These are phyloP conservation scores for Sphinx pinastri DNA, from an alignment of 2,888 invertebrate species.

Conservation along the genomic window DNA sequence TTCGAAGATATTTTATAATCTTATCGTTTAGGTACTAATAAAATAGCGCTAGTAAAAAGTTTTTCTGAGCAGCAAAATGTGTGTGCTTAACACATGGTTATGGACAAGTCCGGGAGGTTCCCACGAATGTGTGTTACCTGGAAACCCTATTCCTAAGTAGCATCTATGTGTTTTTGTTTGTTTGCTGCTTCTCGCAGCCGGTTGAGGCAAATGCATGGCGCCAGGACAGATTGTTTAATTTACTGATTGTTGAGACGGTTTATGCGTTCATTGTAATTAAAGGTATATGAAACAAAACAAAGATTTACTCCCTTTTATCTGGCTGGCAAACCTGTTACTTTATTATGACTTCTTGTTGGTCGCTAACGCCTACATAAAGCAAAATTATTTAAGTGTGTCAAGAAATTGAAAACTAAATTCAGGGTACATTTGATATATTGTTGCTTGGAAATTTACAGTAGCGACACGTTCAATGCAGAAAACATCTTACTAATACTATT, in stretches of 20 bases:
- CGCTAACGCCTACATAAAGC: background rate
- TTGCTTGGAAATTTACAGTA: background rate
- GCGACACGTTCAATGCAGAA: background rate
- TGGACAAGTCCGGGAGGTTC: conserved; percentile 2
- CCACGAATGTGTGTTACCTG: conserved; percentile 13
- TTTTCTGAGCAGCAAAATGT: background rate
- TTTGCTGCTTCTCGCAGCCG: conserved; percentile 37
- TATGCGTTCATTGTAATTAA: conserved; percentile 56
- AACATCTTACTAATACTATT: too few species aligned
- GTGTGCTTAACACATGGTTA: background rate
- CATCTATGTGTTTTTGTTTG: conserved; percentile 55
- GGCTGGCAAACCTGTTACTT: conserved; percentile 11
- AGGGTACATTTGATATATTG: background rate
- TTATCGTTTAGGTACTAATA: too few species aligned
- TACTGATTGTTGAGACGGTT: conserved; percentile 54
- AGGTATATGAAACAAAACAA: conserved; percentile 46
- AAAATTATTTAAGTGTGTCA: background rate
- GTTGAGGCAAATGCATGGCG: conserved; percentile 50
- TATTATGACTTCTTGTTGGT: conserved; percentile 13
- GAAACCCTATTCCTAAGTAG: conserved; percentile 36
- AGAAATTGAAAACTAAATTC: background rate
- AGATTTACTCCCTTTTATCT: conserved; percentile 44
- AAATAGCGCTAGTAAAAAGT: background rate
- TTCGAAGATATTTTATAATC: too few species aligned
- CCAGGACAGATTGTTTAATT: conserved; percentile 58